Percentiles rank a stretch among this genome's conserved stretches.
phyloP scores from a whole-genome alignment of 2,113 vertebrate species.

The Nothocercus julius region DNA sequence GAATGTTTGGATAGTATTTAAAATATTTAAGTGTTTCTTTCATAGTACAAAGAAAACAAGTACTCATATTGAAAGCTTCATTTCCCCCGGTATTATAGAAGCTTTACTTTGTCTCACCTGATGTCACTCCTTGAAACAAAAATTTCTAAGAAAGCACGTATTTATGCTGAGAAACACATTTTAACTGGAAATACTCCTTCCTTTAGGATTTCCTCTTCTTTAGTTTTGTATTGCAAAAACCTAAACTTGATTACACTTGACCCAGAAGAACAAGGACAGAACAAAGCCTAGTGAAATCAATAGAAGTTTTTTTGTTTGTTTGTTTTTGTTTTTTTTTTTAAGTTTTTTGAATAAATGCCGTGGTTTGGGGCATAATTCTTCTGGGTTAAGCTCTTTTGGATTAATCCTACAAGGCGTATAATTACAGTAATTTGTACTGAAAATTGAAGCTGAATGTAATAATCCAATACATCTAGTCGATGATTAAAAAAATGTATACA shows the following conservation, averaged over 20 bases:
- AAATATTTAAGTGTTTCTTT: neutral
- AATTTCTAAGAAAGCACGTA: neutral
- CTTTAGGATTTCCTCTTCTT: neutral
- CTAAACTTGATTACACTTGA: neutral
- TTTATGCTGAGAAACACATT: neutral
- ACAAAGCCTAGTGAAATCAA: neutral
- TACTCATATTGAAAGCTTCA: neutral
- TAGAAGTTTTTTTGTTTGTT: neutral
- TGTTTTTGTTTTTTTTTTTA: neutral
- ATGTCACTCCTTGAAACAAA: neutral
- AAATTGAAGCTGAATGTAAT: neutral
- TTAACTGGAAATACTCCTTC: neutral
- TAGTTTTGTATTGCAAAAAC: neutral
- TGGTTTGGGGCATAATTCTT: neutral
- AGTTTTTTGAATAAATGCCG: neutral
- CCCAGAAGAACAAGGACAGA: neutral
- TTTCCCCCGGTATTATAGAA: neutral
- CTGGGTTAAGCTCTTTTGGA: neutral
- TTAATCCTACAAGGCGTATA: neutral
- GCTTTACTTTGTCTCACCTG: neutral
- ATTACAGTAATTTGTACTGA: neutral
- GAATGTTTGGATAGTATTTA: neutral
- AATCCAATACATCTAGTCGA: neutral
- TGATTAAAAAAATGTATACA: neutral
- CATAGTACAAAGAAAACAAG: neutral